These are phyloP conservation scores for Piscicola geometra DNA, from an alignment of 2,888 invertebrate genomes.

Conservation along the genomic window DNA sequence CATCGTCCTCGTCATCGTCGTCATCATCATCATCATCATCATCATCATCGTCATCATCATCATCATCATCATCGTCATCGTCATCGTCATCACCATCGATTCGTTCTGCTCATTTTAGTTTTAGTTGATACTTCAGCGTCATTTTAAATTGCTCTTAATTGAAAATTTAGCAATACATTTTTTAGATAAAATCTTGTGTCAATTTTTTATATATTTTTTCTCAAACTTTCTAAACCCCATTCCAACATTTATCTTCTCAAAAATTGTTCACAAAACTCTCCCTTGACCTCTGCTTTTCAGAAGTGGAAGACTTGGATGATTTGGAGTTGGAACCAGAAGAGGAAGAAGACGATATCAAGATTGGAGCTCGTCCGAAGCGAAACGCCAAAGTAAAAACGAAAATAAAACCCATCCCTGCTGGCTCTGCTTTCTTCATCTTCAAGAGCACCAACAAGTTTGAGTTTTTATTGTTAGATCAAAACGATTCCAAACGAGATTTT, in stretches of 20 bases:
- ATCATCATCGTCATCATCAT: constrained; percentile 9
- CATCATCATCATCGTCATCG: no score
- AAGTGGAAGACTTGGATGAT: constrained; percentile 43
- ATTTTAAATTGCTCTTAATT: not conserved
- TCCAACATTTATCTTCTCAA: not conserved
- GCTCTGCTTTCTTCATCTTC: constrained; percentile 92
- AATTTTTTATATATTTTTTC: no score
- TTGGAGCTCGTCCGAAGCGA: constrained; percentile 74
- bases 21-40: constrained; percentile 28
- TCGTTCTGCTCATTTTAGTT: not conserved
- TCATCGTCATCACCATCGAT: not conserved
- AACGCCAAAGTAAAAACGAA: constrained; percentile 85
- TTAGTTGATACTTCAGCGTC: not conserved
- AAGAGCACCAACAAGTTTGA: constrained; percentile 90
- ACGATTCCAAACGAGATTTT: not conserved
- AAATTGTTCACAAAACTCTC: not conserved
- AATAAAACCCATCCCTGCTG: constrained; percentile 89
- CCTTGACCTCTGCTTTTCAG: not conserved
- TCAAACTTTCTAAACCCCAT: not conserved
- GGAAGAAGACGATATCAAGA: constrained; percentile 44
- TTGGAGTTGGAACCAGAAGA: constrained; percentile 50
- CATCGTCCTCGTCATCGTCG: constrained; percentile 19
- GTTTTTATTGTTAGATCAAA: constrained; percentile 2
- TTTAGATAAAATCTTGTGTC: no score
- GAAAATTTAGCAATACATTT: no score